phyloP scores from a whole-genome alignment of 2,113 vertebrate species.

The Numida meleagris region DNA sequence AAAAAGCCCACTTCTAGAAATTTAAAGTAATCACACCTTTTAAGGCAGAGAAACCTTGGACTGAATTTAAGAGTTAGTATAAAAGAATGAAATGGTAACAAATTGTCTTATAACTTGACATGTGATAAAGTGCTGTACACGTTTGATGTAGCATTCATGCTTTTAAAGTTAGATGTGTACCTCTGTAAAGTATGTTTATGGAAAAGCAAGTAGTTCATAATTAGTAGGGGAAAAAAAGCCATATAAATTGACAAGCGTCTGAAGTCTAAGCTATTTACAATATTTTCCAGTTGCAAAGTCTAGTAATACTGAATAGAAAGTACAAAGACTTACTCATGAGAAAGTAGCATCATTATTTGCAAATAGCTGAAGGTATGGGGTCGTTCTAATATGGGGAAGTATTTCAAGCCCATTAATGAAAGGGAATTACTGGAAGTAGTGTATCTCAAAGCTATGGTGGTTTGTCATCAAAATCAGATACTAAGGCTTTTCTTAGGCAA shows the following conservation, averaged over 20 bases:
- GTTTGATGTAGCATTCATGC: not conserved
- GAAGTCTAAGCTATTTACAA: not conserved
- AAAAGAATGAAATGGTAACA: conserved; percentile 36
- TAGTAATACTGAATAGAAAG: not conserved
- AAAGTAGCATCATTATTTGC: not conserved
- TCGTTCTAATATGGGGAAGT: not conserved
- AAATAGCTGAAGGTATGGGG: not conserved
- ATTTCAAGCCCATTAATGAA: not conserved
- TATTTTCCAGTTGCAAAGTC: not conserved
- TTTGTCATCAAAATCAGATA: not conserved
- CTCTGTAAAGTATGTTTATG: not conserved
- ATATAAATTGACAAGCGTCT: not conserved
- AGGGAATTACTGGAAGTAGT: not conserved
- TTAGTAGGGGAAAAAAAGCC: not conserved
- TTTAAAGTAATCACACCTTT: conserved; percentile 60
- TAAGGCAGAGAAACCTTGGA: conserved; percentile 48
- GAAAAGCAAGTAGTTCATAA: not conserved
- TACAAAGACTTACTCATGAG: not conserved
- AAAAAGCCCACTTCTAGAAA: conserved; percentile 61
- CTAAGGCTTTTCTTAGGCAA: not conserved
- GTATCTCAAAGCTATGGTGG: not conserved
- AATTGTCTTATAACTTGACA: not conserved
- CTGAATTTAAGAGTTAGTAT: conserved; percentile 25
- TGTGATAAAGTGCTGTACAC: not conserved
- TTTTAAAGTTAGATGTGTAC: not conserved